Evolutionary conservation across 2,888 invertebrate species (phyloP).

Genomic region (Chloroclysta siterata): DNA sequence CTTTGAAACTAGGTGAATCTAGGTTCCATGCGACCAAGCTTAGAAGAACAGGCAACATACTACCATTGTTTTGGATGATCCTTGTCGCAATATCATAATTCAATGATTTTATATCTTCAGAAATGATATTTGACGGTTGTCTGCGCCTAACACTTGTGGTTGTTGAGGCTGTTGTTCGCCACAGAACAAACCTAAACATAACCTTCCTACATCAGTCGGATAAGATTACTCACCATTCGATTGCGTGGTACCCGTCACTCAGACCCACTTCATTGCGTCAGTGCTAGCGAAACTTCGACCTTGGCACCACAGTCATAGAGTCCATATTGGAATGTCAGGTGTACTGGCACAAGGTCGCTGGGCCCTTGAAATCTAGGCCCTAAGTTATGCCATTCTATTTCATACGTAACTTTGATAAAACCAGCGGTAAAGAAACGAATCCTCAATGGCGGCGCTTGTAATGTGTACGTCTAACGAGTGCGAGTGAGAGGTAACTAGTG

Average conservation of each 20-base stretch:
- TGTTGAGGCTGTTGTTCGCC: too few relatives aligned
- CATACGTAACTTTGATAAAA: not conserved
- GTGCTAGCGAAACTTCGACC: constrained; percentile 20
- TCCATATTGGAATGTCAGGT: constrained; percentile 27
- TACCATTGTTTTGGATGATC: too few relatives aligned
- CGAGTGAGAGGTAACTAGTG: too few relatives aligned
- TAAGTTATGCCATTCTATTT: constrained; percentile 24
- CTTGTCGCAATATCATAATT: too few relatives aligned
- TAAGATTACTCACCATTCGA: constrained; percentile 18
- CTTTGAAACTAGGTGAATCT: too few relatives aligned
- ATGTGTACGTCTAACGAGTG: not conserved
- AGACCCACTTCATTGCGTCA: constrained; percentile 22
- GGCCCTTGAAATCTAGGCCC: constrained; percentile 31
- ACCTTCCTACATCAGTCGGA: not conserved
- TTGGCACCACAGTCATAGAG: constrained; percentile 17
- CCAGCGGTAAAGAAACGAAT: too few relatives aligned
- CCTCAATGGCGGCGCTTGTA: too few relatives aligned
- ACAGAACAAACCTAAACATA: not conserved
- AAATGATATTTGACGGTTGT: too few relatives aligned
- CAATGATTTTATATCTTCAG: too few relatives aligned
- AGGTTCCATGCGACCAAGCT: too few relatives aligned
- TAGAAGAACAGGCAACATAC: too few relatives aligned
- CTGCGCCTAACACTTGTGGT: too few relatives aligned
- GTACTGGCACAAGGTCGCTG: constrained; percentile 33
- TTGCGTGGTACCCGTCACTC: not conserved